Conservation (phyloP, 1,140 invertebrate species). For the Drosophila takahashii region DNA sequence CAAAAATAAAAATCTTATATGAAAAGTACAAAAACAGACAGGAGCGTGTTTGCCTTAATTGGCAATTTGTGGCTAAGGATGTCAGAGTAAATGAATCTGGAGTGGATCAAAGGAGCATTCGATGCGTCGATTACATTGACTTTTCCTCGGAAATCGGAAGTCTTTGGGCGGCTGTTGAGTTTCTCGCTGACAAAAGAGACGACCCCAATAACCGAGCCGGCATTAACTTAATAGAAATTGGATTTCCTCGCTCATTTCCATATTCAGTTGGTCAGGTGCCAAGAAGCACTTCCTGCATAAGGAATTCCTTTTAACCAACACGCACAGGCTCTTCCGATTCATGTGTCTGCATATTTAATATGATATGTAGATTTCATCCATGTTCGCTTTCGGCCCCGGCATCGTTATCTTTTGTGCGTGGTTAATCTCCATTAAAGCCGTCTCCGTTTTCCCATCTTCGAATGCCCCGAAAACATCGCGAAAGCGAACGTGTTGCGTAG, state of each 20-base stretch:
- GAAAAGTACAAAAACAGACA: background rate
- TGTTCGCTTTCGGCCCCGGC: constrained; percentile 9
- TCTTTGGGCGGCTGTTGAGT: constrained; percentile 10
- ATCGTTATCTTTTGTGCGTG: constrained; percentile 41
- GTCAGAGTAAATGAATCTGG: constrained; percentile 25
- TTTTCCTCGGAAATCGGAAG: background rate
- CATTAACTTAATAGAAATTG: constrained; percentile 34
- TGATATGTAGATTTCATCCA: constrained; percentile 53
- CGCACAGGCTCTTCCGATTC: constrained; percentile 27
- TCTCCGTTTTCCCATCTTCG: constrained; percentile 9
- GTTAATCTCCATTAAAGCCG: constrained; percentile 42
- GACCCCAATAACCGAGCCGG: constrained; percentile 4
- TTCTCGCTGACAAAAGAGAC: constrained; percentile 24
- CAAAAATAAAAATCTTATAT: constrained; percentile 7
- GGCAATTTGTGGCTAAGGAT: constrained; percentile 30
- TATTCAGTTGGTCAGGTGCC: constrained; percentile 48
- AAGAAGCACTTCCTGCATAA: constrained; percentile 13
- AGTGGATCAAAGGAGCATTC: constrained; percentile 26
- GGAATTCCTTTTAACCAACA: constrained; percentile 32
- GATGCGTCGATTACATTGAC: constrained; percentile 1
- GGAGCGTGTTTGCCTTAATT: constrained; percentile 19
- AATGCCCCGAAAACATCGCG: background rate
- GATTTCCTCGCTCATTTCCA: constrained; percentile 48
- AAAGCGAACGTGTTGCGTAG: constrained; percentile 1
- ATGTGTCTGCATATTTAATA: constrained; percentile 56